A percentile compares a stretch with the other conserved stretches of the same genome.
phyloP scores from a whole-genome alignment of 2,888 invertebrate genomes.

The Conchocele bisecta region DNA sequence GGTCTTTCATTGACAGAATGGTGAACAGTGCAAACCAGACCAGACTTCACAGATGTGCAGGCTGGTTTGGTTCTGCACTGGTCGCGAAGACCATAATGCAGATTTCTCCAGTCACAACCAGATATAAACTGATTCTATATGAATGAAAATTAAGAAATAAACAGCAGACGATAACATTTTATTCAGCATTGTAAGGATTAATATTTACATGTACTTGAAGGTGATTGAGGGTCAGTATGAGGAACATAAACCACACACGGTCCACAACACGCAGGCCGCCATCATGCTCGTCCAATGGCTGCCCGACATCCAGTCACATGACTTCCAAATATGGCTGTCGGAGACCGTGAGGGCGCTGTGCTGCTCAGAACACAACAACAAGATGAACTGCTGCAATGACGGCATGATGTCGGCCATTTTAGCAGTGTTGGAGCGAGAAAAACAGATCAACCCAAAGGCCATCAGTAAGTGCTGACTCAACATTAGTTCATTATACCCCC shows the following conservation, averaged over 20 bases:
- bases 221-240: constrained; percentile 71
- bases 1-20: too few relatives aligned
- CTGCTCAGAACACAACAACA: constrained; percentile 82
- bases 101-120: too few relatives aligned
- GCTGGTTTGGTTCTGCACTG: too few relatives aligned
- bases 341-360: constrained; percentile 79
- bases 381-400: constrained; percentile 85
- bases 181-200: too few relatives aligned
- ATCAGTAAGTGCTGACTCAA: constrained; percentile 69
- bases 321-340: constrained; percentile 83
- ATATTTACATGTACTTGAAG: constrained; percentile 42
- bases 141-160: too few relatives aligned
- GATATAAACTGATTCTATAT: too few relatives aligned
- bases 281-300: constrained; percentile 85
- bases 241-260: constrained; percentile 64
- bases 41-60: too few relatives aligned
- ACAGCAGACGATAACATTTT: too few relatives aligned
- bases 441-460: constrained; percentile 83
- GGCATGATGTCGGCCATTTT: constrained; percentile 84
- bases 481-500: not conserved
- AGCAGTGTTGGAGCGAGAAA: constrained; percentile 82
- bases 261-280: constrained; percentile 84
- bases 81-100: too few relatives aligned
- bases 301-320: constrained; percentile 82
- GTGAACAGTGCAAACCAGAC: too few relatives aligned